Base-by-base conservation (phyloP, 2,113 vertebrate species). In the Dicaeum eximium region DNA sequence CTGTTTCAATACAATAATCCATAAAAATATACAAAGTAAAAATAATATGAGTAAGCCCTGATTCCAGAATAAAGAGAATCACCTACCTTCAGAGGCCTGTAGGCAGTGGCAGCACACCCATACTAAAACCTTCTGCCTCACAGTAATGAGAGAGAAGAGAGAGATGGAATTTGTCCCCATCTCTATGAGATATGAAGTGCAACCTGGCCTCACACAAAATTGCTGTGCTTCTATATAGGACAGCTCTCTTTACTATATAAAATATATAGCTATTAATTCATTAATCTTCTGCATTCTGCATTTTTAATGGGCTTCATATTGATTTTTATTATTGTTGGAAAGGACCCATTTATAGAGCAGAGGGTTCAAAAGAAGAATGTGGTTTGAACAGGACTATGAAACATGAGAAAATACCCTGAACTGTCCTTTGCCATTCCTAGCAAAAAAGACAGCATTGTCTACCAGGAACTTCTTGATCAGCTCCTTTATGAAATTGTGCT, bases 231-330 rank as follows among this genome's bases (percentile, higher is more conserved):
- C 53, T 87, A 6, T 57, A 42, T 48, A 85, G 18, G 15, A 74
- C 38, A 86, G 23, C 7, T 96, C 42, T 75, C 18, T 61, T 80
- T 70, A 42, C 62, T 80, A 7, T 44, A 61, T 57, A 88, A 88
- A 90, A 80, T 77, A 57, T 61, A 57, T 18, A 35, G 38, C 47
- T 88, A 91, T 80, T 38, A 90, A 92, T 77, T 73, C 71, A 94
- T 93, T 86, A 88, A 86, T 95, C 72, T 93, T 94, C 75, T 83
- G 45, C 28, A 62, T 91, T 91, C 40, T 56, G 31, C 64, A 60
- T 94, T 88, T 90, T 94, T 78, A 94, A 77, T 89, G 33, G 53
- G 1, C 12, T 74, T 95, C 4, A 0, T 83, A 88, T 86, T 91
- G 92, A 92, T 91, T 85, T 92, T 89, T 83, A 48, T 86, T 77